Conservation (phyloP, 2,888 invertebrate species). For the Sycophila texana region DNA sequence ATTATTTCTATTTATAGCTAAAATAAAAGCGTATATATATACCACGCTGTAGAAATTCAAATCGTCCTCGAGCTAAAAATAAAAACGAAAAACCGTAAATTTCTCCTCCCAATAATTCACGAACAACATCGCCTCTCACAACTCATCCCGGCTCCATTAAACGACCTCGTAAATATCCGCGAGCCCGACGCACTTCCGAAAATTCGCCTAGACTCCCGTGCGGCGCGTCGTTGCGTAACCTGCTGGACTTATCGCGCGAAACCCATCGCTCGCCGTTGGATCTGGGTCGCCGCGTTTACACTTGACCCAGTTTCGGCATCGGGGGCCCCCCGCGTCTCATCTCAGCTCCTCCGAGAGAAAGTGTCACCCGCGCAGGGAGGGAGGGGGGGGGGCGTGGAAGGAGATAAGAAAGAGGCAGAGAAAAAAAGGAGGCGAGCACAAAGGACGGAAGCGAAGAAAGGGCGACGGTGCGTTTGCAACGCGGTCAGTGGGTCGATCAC, state of each 20-base stretch:
- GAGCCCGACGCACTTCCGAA: background rate
- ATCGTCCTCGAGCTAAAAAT: too few species aligned
- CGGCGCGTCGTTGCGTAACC: background rate
- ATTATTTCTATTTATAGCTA: too few species aligned
- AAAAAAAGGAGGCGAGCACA: conserved; percentile 19
- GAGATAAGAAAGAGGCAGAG: conserved; percentile 7
- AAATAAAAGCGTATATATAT: too few species aligned
- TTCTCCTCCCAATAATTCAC: too few species aligned
- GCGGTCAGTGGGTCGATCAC: conserved; percentile 71
- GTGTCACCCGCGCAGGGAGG: background rate
- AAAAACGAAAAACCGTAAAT: too few species aligned
- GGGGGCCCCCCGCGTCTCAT: background rate
- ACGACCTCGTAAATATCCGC: too few species aligned
- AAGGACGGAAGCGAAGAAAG: conserved; percentile 38
- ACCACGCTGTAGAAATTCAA: too few species aligned
- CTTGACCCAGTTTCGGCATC: background rate
- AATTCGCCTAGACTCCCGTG: background rate
- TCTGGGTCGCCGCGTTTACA: background rate
- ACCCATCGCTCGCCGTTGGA: background rate
- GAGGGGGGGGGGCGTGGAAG: background rate
- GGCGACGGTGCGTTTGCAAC: conserved; percentile 60
- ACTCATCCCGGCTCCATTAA: too few species aligned
- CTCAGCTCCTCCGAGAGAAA: conserved; percentile 4
- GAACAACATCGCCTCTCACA: too few species aligned
- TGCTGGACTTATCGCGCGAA: background rate